Evolutionary conservation across 1,140 invertebrate species (phyloP), one percentile per base, ranked within the genome.

Genomic region (Bombus sylvicola): DNA sequence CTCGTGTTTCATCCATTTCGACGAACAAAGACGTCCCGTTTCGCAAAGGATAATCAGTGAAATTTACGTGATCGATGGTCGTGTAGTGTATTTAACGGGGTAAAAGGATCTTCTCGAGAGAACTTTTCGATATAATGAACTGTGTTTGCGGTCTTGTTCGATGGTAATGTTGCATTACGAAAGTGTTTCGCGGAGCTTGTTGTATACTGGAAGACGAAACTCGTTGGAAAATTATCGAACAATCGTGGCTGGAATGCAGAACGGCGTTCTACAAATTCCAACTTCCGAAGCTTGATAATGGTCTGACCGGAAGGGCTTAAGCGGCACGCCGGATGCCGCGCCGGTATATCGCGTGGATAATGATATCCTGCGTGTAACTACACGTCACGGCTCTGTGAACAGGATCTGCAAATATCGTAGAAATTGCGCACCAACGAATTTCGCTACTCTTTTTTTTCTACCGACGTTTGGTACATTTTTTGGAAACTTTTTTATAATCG

Each of bases 221-320:
- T 53, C 28, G 18, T 72, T 39, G 76, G 9, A n/a, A 34, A 85
- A 34, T 72, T 73, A 41, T 79, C 28, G 39, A 28, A 8, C 25
- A 28, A 41, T 39, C 34, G 62, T 47, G 25, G 41, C n/a, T 25
- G 59, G 25, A 83, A 75, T 43, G 57, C 43, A 13, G 43, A 69
- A 43, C 9, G 12, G 15, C 59, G 71, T 34, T 8, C 15, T 25
- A n/a, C 47, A 59, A 68, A 71, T 71, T 76, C n/a, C 22, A 74
- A 39, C 57, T 83, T 83, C 64, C 47, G 59, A 87, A 78, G 59
- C 31, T 68, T 43, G 88, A 90, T 87, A 89, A 82, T 62, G 68
- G n/a, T 6, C n/a, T 37, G 53, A 53, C 59, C 85, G 89, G 85
- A 90, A 47, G n/a, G 37, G 28, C 22, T 74, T 59, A 57, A 87